Base-by-base conservation (phyloP, 2,888 invertebrate genomes). In the Pecten maximus region DNA sequence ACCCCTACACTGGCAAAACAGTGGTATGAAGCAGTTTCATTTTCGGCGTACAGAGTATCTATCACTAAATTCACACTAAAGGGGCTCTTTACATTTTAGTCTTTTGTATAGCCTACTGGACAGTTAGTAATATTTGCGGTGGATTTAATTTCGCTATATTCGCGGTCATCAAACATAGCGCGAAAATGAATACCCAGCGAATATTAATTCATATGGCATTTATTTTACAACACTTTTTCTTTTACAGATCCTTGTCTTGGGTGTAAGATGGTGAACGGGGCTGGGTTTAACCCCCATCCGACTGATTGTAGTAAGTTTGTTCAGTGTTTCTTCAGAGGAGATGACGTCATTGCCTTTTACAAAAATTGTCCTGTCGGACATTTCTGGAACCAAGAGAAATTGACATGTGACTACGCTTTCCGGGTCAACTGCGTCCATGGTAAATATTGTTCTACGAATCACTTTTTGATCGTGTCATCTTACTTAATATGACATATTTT, bases 281-380 rank as follows among this genome's bases (percentile, higher is more conserved):
- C 93, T 4, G 94, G 93, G 0, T 94, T 91, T 90, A 92, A 92
- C 50, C 89, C 89, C 28, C 94, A 94, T 89, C 93, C 92, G 3
- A 90, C 89, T 6, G 93, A 94, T 89, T 94, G 94, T 88, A 92
- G 93, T 88, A 94, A 94, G 90, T 95, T 92, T 87, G 89, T 94
- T 12, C 94, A 94, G 89, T 95, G 95, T 90, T 92, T 91, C 89
- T 91, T 91, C 60, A 88, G 87, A 16, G 50, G 91, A 39, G 91
- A 92, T 15, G 28, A 28, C 12, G 88, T 93, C 0, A 86, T 89
- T 35, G 95, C 94, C 0, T 91, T 92, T 35, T 90, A 93, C n/a
- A 90, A 90, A 87, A 40, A 93, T n/a, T 95, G 95, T 91, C 92
- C 95, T 0, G 93, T 94, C 88, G 92, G 93, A 15, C 93, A 94